phyloP scores from a whole-genome alignment of 2,888 invertebrate species.

The Rhyacophila evoluta region DNA sequence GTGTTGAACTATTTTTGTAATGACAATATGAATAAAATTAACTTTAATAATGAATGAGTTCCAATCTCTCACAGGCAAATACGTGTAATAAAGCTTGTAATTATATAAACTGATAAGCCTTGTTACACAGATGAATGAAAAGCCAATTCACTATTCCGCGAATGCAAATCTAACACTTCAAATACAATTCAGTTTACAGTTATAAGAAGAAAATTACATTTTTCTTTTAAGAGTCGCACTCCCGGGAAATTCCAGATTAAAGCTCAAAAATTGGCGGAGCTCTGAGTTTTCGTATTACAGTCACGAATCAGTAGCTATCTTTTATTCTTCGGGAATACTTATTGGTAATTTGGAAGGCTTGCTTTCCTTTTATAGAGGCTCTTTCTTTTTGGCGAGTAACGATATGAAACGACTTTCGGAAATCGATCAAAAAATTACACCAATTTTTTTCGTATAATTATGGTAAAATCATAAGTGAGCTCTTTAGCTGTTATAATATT shows the following conservation, averaged over 20 bases:
- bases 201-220: conserved; percentile 18
- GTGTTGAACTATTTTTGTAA: no score
- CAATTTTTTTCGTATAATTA: conserved; percentile 3
- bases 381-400: conserved; percentile 9
- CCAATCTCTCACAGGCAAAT: no score
- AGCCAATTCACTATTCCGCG: not conserved
- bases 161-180: not conserved
- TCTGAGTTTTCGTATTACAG: conserved; percentile 38
- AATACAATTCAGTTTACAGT: conserved; percentile 24
- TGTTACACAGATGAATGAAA: not conserved
- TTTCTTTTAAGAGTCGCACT: conserved; percentile 15
- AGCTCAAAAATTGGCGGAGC: conserved; percentile 20
- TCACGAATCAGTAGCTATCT: conserved; percentile 49
- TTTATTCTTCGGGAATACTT: conserved; percentile 52
- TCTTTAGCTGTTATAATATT: not conserved
- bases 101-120: no score
- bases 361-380: conserved; percentile 14
- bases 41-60: no score
- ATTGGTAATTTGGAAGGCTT: conserved; percentile 46
- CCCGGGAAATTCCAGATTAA: conserved; percentile 22
- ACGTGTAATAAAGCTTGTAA: no score
- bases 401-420: conserved; percentile 10
- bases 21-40: no score
- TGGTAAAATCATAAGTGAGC: not conserved
- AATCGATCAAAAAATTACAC: conserved; percentile 23